These are phyloP conservation scores for Meganola albula DNA, from an alignment of 2,888 invertebrate genomes.

Conservation along the genomic window DNA sequence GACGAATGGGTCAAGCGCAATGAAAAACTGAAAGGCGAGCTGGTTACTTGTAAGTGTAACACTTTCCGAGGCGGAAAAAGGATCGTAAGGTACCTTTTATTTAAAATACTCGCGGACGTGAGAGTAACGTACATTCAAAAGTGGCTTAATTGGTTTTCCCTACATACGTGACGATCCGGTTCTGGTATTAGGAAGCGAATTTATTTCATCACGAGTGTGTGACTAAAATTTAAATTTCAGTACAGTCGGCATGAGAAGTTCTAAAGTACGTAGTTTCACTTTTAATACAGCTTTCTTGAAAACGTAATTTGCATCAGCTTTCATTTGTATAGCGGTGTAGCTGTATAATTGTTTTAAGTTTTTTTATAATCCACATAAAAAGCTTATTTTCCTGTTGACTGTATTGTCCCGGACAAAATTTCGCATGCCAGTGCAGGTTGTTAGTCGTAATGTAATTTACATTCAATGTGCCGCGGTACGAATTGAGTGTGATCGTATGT, in stretches of 20 bases:
- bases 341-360: no score
- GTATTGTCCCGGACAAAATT: no score
- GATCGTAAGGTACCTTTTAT: constrained; percentile 26
- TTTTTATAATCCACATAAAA: no score
- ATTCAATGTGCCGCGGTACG: constrained; percentile 34
- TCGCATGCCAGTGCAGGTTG: constrained; percentile 19
- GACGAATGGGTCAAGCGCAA: constrained; percentile 34
- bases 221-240: constrained; percentile 20
- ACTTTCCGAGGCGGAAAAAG: constrained; percentile 32
- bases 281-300: no score
- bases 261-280: no score
- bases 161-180: no score
- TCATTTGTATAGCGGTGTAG: no score
- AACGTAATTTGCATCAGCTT: no score
- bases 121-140: constrained; percentile 16
- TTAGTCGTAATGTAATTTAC: constrained; percentile 33
- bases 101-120: constrained; percentile 19
- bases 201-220: constrained; percentile 15
- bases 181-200: constrained; percentile 10
- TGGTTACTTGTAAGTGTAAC: constrained; percentile 26
- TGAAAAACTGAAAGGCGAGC: constrained; percentile 27
- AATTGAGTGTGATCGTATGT: constrained; percentile 22
- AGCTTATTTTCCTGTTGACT: no score
- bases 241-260: no score
- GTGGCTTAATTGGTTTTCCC: constrained; percentile 4